Base-by-base conservation (phyloP, 1,140 invertebrate species). In the Hycleus cichorii region DNA sequence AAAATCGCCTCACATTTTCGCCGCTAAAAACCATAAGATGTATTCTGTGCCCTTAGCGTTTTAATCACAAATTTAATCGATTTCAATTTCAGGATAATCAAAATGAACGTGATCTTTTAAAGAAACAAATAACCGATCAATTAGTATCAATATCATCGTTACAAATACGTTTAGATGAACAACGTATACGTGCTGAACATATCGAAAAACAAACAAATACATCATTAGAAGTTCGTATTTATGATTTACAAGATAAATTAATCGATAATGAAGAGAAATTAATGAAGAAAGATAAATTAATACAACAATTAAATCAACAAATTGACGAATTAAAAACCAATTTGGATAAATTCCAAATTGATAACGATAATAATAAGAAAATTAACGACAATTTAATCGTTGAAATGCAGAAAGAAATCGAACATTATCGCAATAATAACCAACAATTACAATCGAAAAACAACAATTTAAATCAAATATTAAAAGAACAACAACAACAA, bases 61-160 rank as follows among this genome's bases (percentile, higher is more conserved):
- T 12, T 12, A 12, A 12, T 12, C 12, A 12, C 12, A 12, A 18
- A 18, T 18, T 18, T 18, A 18, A 18, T 18, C 18, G 18, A 18
- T 18, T 18, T 18, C 1, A 55, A 27, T 65, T 69, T 11, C 69
- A 91, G 87, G 89, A 92, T 73, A 74, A 91, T 40, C 81, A 85
- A 62, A 83, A 84, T 42, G 89, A 93, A 65, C 83, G 88, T 18
- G 88, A 90, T 64, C 82, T 87, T 27, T 74, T 93, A 45, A 89
- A 92, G 69, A 81, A 86, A 60, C 85, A 85, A 43, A 82, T 89
- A 59, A 86, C 88, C 25, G 86, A 91, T 67, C 87, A 91, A 70
- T 78, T 90, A 52, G 81, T 88, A 52, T 82, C 87, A 67, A 86
- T 92, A 52, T 89, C 89, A 43, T 81, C 84, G 1, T 78, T 93